Evolutionary conservation across 2,113 vertebrate species (phyloP).

Genomic region (Bujurquina vittata): DNA sequence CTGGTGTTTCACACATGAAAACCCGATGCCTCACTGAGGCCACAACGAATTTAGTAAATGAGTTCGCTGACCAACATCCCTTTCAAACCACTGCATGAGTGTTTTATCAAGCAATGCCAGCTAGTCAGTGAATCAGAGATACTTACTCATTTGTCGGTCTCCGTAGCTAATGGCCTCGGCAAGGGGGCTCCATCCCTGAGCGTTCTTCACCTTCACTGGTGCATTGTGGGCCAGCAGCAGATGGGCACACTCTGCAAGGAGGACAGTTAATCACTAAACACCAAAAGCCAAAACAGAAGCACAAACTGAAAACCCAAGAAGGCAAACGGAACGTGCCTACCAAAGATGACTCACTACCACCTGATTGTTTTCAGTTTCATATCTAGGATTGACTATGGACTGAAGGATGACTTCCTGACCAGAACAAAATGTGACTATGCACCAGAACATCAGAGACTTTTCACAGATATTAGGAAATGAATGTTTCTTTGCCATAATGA

Average conservation of each 20-base stretch:
- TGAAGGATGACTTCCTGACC: neutral
- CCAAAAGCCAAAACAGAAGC: neutral
- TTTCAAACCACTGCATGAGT: neutral
- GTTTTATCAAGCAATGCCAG: neutral
- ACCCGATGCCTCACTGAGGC: neutral
- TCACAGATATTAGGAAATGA: neutral
- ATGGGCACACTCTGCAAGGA: slow-evolving; percentile 94
- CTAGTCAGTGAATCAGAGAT: neutral
- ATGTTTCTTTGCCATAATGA: neutral
- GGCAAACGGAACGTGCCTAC: neutral
- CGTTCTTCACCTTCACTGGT: slow-evolving; percentile 99
- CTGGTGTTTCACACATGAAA: slow-evolving; percentile 6
- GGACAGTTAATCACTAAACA: neutral
- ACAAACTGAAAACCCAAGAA: neutral
- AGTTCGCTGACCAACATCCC: neutral
- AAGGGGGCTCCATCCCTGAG: slow-evolving; percentile 99
- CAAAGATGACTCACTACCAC: neutral
- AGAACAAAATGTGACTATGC: neutral
- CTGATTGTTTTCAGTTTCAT: neutral
- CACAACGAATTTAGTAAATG: neutral
- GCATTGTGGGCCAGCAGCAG: slow-evolving; percentile 98
- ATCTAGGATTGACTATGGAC: neutral
- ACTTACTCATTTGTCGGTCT: slow-evolving; percentile 99
- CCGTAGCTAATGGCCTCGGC: slow-evolving; percentile 99
- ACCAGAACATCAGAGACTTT: neutral